These are phyloP conservation scores for Cataglyphis albicans DNA, from an alignment of 2,888 invertebrate species.

Conservation along the genomic window DNA sequence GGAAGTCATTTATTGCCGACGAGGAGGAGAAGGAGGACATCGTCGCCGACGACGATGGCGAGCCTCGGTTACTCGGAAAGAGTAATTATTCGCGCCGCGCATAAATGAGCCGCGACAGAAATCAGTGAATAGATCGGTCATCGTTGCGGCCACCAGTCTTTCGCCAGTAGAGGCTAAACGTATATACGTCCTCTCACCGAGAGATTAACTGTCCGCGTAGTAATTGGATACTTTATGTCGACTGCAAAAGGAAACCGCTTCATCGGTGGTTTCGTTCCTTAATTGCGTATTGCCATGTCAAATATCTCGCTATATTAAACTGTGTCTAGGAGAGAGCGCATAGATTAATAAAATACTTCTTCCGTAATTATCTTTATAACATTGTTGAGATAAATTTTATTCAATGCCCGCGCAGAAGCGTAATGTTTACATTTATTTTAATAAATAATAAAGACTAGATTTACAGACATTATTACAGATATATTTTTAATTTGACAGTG, in stretches of 20 bases:
- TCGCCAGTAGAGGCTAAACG: conserved; percentile 20
- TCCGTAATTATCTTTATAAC: background rate
- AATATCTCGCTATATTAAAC: conserved; percentile 20
- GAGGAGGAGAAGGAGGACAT: background rate
- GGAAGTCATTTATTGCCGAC: conserved; percentile 75
- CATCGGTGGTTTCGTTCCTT: conserved; percentile 30
- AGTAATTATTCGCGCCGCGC: conserved; percentile 59
- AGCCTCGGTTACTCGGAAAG: conserved; percentile 57
- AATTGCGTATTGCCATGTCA: conserved; percentile 30
- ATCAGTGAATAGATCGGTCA: conserved; percentile 56
- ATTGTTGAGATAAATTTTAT: background rate
- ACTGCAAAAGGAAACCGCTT: conserved; percentile 30
- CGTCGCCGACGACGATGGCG: background rate
- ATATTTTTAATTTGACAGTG: background rate
- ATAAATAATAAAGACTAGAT: background rate
- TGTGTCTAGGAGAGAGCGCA: background rate
- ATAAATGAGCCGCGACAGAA: conserved; percentile 52
- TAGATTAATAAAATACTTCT: background rate
- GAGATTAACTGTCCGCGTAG: conserved; percentile 34
- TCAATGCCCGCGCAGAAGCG: background rate
- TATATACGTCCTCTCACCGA: conserved; percentile 17
- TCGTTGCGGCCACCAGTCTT: conserved; percentile 44
- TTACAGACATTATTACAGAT: too few species aligned
- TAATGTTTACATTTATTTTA: background rate
- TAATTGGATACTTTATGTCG: conserved; percentile 38